Conservation (phyloP, 2,113 vertebrate species). For the Crotalus horridus region DNA sequence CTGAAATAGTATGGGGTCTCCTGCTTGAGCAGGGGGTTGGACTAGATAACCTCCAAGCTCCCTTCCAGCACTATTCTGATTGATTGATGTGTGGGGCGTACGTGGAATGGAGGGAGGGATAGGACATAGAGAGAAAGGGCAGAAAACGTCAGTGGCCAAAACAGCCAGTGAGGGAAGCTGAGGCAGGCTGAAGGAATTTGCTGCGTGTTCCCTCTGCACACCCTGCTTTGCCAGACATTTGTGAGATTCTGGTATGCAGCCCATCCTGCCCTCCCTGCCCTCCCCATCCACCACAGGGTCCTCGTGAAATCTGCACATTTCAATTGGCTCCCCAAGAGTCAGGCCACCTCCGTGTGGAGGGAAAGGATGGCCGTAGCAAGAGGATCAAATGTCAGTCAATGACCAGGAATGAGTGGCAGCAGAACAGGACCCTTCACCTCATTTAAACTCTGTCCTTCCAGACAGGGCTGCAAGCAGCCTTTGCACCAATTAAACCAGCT, state of each 20-base stretch:
- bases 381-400: slow-evolving; percentile 43
- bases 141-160: not conserved
- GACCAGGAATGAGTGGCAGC: slow-evolving; percentile 39
- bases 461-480: not conserved
- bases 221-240: not conserved
- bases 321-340: slow-evolving; percentile 34
- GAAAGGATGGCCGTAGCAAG: slow-evolving; percentile 54
- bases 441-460: not conserved
- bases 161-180: not conserved
- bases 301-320: slow-evolving; percentile 29
- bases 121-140: not conserved
- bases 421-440: slow-evolving; percentile 3
- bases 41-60: not conserved
- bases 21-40: not conserved
- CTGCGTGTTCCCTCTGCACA: not conserved
- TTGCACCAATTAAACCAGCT: not conserved
- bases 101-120: not conserved
- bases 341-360: slow-evolving; percentile 60
- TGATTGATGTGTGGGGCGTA: not conserved
- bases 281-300: too few relatives aligned
- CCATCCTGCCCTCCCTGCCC: not conserved
- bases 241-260: not conserved
- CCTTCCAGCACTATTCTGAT: not conserved
- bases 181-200: not conserved
- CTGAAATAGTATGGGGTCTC: too few relatives aligned